Percentiles rank a stretch among this genome's conserved stretches.
phyloP scores from a whole-genome alignment of 2,888 invertebrate species.

The Seladonia tumulorum region DNA sequence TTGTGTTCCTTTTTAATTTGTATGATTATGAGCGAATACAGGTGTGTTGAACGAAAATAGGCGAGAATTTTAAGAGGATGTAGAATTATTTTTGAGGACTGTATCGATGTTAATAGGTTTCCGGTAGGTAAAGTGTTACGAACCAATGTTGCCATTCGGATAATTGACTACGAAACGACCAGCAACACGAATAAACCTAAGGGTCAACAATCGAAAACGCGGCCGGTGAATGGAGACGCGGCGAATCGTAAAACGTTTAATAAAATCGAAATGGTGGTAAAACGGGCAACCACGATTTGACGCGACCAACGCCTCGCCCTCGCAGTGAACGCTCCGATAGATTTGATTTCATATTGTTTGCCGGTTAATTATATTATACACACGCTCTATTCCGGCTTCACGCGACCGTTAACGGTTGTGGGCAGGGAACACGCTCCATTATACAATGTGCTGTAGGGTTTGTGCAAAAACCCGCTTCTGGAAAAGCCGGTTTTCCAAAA shows the following conservation, averaged over 20 bases:
- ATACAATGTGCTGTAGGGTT: conserved; percentile 24
- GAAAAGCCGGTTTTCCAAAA: not conserved
- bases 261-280: conserved; percentile 72
- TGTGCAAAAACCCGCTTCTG: not conserved
- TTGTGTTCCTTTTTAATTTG: not conserved
- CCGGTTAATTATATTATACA: conserved; percentile 74
- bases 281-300: conserved; percentile 53
- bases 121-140: not conserved
- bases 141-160: conserved; percentile 13
- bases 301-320: conserved; percentile 23
- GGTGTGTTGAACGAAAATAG: not conserved
- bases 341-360: conserved; percentile 76
- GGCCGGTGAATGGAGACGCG: conserved; percentile 42
- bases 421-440: conserved; percentile 67
- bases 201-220: conserved; percentile 38
- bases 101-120: not conserved
- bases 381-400: conserved; percentile 47
- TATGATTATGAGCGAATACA: not conserved
- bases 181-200: conserved; percentile 23
- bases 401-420: conserved; percentile 65
- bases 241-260: conserved; percentile 76
- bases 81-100: not conserved
- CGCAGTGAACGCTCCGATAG: conserved; percentile 52
- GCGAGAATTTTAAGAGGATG: not conserved
- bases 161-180: conserved; percentile 31